Evolutionary conservation across 2,797 vertebrate genomes (phyloP).

Genomic region (Epinephelus awoara): DNA sequence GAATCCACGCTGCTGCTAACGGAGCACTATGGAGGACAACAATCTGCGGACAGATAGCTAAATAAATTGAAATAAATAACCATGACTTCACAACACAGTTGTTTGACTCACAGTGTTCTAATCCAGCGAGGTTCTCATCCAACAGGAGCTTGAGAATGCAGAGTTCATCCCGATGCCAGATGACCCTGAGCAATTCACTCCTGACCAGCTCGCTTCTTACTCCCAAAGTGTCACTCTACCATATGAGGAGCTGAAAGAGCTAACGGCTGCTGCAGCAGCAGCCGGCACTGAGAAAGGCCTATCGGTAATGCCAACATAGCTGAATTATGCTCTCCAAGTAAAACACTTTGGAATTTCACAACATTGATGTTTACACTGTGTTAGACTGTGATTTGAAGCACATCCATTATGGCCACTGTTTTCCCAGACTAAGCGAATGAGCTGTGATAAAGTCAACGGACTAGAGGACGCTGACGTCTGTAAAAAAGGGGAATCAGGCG

Average conservation of each 20-base stretch:
- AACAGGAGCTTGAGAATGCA: constrained; percentile 95
- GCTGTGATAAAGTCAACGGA: constrained; percentile 78
- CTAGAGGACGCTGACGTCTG: constrained; percentile 68
- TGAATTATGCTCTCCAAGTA: background rate
- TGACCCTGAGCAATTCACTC: constrained; percentile 79
- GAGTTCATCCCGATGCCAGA: constrained; percentile 97
- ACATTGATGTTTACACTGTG: background rate
- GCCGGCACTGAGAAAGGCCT: constrained; percentile 74
- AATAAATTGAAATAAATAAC: too few species aligned
- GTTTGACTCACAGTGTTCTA: background rate
- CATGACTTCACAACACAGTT: too few species aligned
- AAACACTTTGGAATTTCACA: background rate
- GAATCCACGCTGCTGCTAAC: too few species aligned
- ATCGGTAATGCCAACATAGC: constrained; percentile 71
- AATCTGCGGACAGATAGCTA: too few species aligned
- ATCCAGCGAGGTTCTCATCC: constrained; percentile 32
- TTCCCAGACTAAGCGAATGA: constrained; percentile 83
- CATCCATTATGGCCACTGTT: background rate
- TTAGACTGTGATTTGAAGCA: background rate
- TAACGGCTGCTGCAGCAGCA: constrained; percentile 88
- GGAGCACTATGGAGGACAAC: too few species aligned
- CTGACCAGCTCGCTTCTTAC: constrained; percentile 83
- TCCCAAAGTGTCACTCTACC: constrained; percentile 91
- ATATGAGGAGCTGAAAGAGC: constrained; percentile 91
- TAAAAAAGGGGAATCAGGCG: constrained; percentile 75